Conservation (phyloP, 2,888 invertebrate species). For the Hyles lineata region DNA sequence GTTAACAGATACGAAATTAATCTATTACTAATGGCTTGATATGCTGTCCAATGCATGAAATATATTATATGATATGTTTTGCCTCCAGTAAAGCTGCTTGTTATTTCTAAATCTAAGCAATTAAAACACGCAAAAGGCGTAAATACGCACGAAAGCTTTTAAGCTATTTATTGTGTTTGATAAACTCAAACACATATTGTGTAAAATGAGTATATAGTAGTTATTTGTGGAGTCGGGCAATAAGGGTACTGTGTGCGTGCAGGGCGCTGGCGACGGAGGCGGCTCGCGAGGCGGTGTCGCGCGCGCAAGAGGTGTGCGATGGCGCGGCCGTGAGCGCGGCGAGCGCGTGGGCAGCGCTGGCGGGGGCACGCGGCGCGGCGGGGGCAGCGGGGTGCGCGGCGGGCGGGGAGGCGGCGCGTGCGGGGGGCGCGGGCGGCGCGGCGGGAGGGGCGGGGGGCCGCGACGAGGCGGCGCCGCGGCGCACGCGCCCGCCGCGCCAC, state of each 20-base stretch:
- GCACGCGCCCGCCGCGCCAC: slow-evolving; percentile 86
- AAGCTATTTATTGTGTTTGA: no score
- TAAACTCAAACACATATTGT: no score
- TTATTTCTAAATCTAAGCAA: no score
- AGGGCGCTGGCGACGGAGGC: slow-evolving; percentile 92
- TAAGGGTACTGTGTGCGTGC: slow-evolving; percentile 10
- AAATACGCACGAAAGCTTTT: no score
- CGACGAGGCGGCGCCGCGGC: slow-evolving; percentile 70
- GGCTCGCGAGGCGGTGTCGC: slow-evolving; percentile 93
- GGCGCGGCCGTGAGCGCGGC: slow-evolving; percentile 91
- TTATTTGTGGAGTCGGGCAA: neutral
- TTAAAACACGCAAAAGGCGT: no score
- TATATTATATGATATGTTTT: no score
- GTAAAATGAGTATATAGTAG: neutral
- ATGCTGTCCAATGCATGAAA: neutral
- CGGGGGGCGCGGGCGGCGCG: slow-evolving; percentile 89
- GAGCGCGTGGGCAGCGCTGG: slow-evolving; percentile 91
- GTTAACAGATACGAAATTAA: neutral
- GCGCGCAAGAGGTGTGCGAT: slow-evolving; percentile 95
- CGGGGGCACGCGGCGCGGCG: slow-evolving; percentile 90
- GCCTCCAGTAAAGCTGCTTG: no score
- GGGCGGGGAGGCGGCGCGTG: slow-evolving; percentile 82
- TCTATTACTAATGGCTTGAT: neutral
- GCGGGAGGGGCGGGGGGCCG: slow-evolving; percentile 86
- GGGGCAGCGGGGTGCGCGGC: slow-evolving; percentile 92